Evolutionary conservation across 2,113 vertebrate species (phyloP).

Genomic region (Myodes glareolus): DNA sequence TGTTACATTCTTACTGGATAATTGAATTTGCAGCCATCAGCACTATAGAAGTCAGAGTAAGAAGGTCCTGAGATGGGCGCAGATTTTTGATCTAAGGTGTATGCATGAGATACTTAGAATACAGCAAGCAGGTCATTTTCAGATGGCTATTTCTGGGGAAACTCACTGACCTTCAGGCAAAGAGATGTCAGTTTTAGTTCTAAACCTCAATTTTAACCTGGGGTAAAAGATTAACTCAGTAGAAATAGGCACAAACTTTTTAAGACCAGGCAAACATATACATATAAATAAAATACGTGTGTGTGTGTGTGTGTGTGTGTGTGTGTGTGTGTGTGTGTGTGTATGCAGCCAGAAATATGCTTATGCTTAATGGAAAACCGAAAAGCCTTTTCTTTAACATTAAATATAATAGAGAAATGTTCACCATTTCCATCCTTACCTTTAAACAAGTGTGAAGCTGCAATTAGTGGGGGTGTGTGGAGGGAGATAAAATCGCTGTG

Average conservation of each 20-base stretch:
- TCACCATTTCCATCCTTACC: slow-evolving; percentile 23
- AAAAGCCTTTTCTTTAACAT: slow-evolving; percentile 38
- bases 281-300: too few relatives aligned
- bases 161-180: not conserved
- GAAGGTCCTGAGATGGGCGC: slow-evolving; percentile 8
- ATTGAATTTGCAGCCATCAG: slow-evolving; percentile 46
- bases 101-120: slow-evolving; percentile 26
- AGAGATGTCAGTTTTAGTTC: slow-evolving; percentile 29
- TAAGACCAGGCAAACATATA: not conserved
- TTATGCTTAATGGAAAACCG: slow-evolving; percentile 35
- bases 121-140: slow-evolving; percentile 4
- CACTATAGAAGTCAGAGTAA: slow-evolving; percentile 28
- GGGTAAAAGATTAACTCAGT: slow-evolving; percentile 16
- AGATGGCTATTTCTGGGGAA: slow-evolving; percentile 40
- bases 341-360: not conserved
- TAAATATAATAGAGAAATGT: slow-evolving; percentile 8
- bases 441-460: slow-evolving; percentile 13
- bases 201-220: not conserved
- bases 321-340: too few relatives aligned
- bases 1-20: slow-evolving; percentile 37
- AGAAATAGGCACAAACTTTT: slow-evolving; percentile 37
- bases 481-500: not conserved
- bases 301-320: too few relatives aligned
- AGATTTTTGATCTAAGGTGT: slow-evolving; percentile 32
- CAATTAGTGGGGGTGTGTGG: not conserved